Conservation (phyloP, 2,888 invertebrate species). For the Philhelius pedissequus region DNA sequence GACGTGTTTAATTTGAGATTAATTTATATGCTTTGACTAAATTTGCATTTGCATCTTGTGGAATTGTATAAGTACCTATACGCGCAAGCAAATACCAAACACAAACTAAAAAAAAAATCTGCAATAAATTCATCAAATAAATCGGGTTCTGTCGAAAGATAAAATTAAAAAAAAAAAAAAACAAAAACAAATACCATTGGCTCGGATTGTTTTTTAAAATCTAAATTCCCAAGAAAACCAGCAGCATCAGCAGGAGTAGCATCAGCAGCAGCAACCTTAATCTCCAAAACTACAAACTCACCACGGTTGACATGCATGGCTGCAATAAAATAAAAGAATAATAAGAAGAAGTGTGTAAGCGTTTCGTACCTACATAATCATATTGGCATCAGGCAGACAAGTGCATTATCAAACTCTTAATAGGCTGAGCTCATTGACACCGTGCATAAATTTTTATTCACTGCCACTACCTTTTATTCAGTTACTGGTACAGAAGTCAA, state of each 20-base stretch:
- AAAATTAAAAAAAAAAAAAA: slow-evolving; percentile 33
- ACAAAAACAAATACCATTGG: slow-evolving; percentile 12
- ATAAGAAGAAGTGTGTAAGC: slow-evolving; percentile 11
- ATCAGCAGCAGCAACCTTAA: slow-evolving; percentile 36
- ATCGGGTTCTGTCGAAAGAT: not conserved
- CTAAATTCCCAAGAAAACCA: slow-evolving; percentile 38
- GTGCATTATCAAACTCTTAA: slow-evolving; percentile 69
- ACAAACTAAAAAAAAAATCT: not conserved
- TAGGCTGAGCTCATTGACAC: slow-evolving; percentile 69
- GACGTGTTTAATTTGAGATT: not conserved
- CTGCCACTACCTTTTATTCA: slow-evolving; percentile 69
- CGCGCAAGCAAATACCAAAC: not conserved
- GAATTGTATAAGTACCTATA: not conserved
- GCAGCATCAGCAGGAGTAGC: slow-evolving; percentile 22
- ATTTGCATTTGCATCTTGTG: not conserved
- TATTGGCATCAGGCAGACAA: slow-evolving; percentile 66
- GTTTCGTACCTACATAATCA: slow-evolving; percentile 47
- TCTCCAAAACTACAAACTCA: slow-evolving; percentile 58
- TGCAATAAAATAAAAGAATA: slow-evolving; percentile 11
- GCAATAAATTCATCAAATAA: not conserved
- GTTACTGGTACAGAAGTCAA: slow-evolving; percentile 69
- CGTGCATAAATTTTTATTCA: slow-evolving; percentile 69
- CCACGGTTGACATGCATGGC: slow-evolving; percentile 58
- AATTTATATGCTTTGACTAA: not conserved
- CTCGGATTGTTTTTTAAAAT: not conserved